Conservation (phyloP, 2,113 vertebrate species). For the Dasyurus viverrinus region DNA sequence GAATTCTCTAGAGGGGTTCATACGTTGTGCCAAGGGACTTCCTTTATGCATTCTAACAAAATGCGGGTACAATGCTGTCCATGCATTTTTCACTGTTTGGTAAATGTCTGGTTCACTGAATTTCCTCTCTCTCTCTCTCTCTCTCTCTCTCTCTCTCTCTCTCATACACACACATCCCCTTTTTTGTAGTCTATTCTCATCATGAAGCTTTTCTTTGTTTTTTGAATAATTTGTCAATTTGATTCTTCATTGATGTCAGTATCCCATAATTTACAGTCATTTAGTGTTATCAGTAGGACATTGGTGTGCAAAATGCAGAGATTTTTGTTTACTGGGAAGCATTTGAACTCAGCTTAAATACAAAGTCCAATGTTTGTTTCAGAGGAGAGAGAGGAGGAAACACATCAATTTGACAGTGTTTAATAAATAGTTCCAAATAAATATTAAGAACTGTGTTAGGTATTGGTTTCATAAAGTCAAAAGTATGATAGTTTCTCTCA, state of each 20-base stretch:
- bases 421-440: background rate
- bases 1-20: background rate
- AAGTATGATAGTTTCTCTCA: background rate
- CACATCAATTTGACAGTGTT: background rate
- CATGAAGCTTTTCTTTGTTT: background rate
- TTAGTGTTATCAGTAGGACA: background rate
- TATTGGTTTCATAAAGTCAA: background rate
- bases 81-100: background rate
- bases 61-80: background rate
- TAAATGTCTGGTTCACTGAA: background rate
- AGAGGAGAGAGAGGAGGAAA: background rate
- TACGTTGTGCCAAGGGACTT: background rate
- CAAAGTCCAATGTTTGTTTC: background rate
- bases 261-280: background rate
- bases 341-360: background rate
- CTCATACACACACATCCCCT: background rate
- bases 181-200: background rate
- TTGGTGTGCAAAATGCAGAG: background rate
- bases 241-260: background rate
- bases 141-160: no score
- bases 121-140: background rate
- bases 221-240: background rate
- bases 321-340: background rate
- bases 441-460: background rate
- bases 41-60: background rate